Evolutionary conservation across 2,797 vertebrate genomes (phyloP).

Genomic region (Tokudaia muenninki): DNA sequence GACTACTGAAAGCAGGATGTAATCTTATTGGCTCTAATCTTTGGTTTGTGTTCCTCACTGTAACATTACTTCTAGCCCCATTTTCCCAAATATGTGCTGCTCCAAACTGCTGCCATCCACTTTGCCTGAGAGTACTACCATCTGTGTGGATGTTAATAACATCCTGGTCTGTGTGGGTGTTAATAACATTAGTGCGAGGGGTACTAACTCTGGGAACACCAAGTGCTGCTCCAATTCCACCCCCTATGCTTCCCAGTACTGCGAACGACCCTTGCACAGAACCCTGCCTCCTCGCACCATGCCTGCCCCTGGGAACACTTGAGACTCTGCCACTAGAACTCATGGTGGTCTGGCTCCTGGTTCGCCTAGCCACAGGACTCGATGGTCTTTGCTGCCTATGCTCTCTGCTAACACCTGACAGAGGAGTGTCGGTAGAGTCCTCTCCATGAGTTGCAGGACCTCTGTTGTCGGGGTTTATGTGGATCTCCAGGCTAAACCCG

Average conservation of each 20-base stretch:
- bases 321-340: constrained; percentile 59
- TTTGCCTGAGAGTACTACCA: constrained; percentile 84
- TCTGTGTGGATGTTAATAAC: too few relatives aligned
- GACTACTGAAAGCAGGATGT: constrained; percentile 89
- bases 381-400: constrained; percentile 77
- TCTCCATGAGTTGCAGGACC: constrained; percentile 80
- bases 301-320: constrained; percentile 78
- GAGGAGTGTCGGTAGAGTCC: constrained; percentile 75
- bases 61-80: constrained; percentile 93
- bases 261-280: constrained; percentile 78
- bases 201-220: constrained; percentile 66
- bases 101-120: constrained; percentile 88
- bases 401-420: constrained; percentile 75
- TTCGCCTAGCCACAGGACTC: constrained; percentile 84
- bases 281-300: constrained; percentile 67
- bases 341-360: constrained; percentile 84
- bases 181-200: constrained; percentile 79
- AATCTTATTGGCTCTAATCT: constrained; percentile 87
- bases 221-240: constrained; percentile 70
- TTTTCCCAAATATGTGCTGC: constrained; percentile 85
- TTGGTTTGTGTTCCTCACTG: constrained; percentile 89
- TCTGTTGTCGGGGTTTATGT: constrained; percentile 96
- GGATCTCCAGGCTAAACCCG: constrained; percentile 97
- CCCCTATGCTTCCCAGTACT: constrained; percentile 81
- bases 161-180: constrained; percentile 77